Evolutionary conservation across 2,113 vertebrate genomes (phyloP).

Genomic region (Aptenodytes patagonicus): DNA sequence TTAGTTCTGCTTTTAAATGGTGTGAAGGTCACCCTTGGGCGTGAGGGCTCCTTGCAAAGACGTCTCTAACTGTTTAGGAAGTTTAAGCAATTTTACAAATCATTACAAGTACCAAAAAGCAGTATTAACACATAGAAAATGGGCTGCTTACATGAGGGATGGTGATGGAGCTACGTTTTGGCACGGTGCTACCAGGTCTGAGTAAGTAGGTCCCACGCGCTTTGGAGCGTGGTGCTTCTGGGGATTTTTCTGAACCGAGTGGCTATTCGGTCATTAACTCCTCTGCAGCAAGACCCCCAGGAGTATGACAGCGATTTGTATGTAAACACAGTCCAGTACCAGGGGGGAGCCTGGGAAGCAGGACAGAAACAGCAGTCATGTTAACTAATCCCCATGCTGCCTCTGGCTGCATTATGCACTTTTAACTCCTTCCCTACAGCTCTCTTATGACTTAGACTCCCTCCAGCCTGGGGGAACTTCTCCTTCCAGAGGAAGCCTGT

Average conservation of each 20-base stretch:
- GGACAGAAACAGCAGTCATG: fast-evolving
- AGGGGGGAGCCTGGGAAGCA: background rate
- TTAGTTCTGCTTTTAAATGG: background rate
- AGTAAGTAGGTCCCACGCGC: background rate
- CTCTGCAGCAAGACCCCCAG: background rate
- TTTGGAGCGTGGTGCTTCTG: background rate
- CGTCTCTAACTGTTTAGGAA: background rate
- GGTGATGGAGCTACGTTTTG: background rate
- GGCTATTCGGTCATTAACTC: fast-evolving
- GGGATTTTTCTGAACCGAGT: background rate
- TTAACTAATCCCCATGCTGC: background rate
- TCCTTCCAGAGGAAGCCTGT: background rate
- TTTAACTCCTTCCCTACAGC: background rate
- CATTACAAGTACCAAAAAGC: background rate
- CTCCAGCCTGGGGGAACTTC: background rate
- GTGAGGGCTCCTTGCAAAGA: background rate
- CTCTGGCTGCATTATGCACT: background rate
- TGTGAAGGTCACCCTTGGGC: no score
- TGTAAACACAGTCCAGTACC: no score
- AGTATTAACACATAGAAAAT: background rate
- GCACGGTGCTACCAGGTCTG: fast-evolving
- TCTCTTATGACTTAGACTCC: no score
- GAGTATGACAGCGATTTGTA: fast-evolving
- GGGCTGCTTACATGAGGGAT: background rate
- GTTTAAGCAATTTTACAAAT: background rate